Evolutionary conservation across 2,113 vertebrate species (phyloP), one percentile per base, ranked within the genome.

Genomic region (Amia ocellicauda): DNA sequence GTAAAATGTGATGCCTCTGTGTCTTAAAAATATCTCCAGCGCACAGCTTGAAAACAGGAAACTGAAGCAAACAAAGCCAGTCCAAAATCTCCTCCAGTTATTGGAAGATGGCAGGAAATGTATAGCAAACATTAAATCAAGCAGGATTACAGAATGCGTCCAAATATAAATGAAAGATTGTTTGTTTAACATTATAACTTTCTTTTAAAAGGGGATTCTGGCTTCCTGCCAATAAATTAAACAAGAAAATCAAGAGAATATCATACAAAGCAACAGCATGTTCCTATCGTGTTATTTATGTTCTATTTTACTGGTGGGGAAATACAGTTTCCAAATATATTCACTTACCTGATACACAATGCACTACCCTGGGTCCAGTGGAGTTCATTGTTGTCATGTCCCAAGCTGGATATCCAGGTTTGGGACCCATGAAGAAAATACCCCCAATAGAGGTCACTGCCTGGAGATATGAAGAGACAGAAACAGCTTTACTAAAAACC

Each of bases 41-140:
- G 61, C 58, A 55, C 60, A 66, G 69, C 77, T 69, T 0, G 51
- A 86, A 89, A 89, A 89, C 85, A 88, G 86, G 89, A 89, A 88
- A 78, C 63, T 28, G 16, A 47, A 16, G 75, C 47, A 63, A 79
- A 88, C 84, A 88, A 88, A 88, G 84, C 79, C 72, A 72, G 73
- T 69, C 72, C 62, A 64, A 11, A 82, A 66, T 79, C 69, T 73
- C 69, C 75, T 75, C 73, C 62, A 64, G 77, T 82, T 84, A 77
- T 79, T 69, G 71, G 65, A 73, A 70, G 72, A 65, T 17, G 43
- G 69, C 62, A 82, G 76, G 80, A 76, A 80, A 85, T 29, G 62
- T 63, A 81, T 76, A 73, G 71, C 78, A 85, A 79, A 79, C 77
- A 80, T 67, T 19, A 69, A 77, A 73, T 73, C 63, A 71, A 57